Conservation (phyloP, 2,797 vertebrate species). For the Dendrocincla fuliginosa region DNA sequence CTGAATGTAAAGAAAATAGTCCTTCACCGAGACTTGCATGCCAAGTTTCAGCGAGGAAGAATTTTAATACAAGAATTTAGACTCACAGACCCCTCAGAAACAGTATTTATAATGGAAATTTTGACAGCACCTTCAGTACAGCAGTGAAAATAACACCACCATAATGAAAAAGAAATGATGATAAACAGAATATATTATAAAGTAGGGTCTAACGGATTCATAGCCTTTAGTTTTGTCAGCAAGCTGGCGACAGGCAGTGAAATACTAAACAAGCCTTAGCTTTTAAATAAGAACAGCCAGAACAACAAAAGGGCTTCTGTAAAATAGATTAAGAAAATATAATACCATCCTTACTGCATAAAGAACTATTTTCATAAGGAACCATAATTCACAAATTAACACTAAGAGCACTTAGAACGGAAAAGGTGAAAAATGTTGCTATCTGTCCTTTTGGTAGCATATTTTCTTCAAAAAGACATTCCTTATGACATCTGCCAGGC, state of each 20-base stretch:
- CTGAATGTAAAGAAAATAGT: conserved; percentile 46
- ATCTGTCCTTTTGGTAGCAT: background rate
- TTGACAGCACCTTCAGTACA: conserved; percentile 61
- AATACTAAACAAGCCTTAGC: conserved; percentile 39
- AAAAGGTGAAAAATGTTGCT: conserved; percentile 13
- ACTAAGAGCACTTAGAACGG: background rate
- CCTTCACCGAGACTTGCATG: background rate
- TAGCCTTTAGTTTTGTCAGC: conserved; percentile 64
- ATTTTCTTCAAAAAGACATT: conserved; percentile 32
- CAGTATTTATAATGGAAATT: conserved; percentile 65
- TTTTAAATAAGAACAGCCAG: conserved; percentile 48
- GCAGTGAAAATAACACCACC: conserved; percentile 36
- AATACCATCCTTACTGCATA: background rate
- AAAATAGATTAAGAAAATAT: conserved; percentile 44
- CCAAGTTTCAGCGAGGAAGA: conserved; percentile 43
- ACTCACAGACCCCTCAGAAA: conserved; percentile 26
- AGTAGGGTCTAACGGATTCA: conserved; percentile 60
- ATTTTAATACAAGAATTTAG: conserved; percentile 45
- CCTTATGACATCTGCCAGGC: conserved; percentile 14
- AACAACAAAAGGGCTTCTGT: conserved; percentile 6
- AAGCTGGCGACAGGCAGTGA: conserved; percentile 33
- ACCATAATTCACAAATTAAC: conserved; percentile 35
- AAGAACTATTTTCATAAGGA: conserved; percentile 44
- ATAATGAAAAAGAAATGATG: conserved; percentile 71
- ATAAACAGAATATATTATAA: conserved; percentile 71